phyloP scores from a whole-genome alignment of 2,797 vertebrate species.

The Ctenopoma multispine region DNA sequence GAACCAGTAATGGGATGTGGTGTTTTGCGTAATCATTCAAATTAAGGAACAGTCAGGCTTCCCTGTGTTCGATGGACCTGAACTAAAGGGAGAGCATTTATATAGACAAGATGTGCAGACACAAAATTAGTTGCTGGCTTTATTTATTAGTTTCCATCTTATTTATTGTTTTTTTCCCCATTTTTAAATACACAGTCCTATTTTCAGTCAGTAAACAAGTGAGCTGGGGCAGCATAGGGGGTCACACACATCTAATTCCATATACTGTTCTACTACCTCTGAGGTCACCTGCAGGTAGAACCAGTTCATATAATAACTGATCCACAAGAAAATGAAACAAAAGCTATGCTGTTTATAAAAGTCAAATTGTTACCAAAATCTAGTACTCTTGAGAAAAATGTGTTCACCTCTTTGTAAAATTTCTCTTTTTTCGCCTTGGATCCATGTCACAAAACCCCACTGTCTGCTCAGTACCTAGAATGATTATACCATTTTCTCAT shows the following conservation, averaged over 20 bases:
- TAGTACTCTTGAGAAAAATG: neutral
- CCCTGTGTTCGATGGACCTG: constrained; percentile 6
- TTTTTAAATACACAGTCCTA: neutral
- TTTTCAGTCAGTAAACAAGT: constrained; percentile 14
- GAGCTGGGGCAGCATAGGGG: neutral
- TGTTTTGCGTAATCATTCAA: constrained; percentile 8
- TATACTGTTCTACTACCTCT: neutral
- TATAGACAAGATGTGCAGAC: neutral
- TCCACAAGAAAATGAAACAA: neutral
- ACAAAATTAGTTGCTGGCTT: constrained; percentile 4
- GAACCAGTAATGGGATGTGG: constrained; percentile 9
- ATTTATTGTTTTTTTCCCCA: neutral
- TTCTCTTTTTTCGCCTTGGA: neutral
- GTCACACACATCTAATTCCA: neutral
- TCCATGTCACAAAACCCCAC: neutral
- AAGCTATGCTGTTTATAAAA: constrained; percentile 9
- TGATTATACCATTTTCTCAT: neutral
- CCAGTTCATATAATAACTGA: constrained; percentile 3
- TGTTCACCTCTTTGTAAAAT: neutral
- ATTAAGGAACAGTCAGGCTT: constrained; percentile 25
- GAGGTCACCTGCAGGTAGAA: constrained; percentile 8
- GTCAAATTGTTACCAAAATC: constrained; percentile 1
- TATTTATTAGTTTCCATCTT: neutral
- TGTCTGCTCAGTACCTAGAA: neutral
- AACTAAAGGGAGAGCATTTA: neutral